phyloP scores from a whole-genome alignment of 2,888 invertebrate genomes.

The Glaucopsyche alexis region DNA sequence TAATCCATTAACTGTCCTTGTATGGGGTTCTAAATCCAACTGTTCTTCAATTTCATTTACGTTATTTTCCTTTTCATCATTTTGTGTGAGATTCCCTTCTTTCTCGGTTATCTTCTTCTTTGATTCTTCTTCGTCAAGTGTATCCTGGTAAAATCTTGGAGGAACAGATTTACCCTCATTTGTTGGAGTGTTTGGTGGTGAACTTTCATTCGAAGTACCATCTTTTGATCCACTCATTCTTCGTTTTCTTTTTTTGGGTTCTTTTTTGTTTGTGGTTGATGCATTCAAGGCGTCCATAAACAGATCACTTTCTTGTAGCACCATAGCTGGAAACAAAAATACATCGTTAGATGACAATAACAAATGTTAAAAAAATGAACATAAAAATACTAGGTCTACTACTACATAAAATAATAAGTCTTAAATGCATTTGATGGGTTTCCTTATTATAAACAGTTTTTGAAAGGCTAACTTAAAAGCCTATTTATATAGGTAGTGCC shows the following conservation, averaged over 20 bases:
- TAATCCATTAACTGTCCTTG: slow-evolving; percentile 79
- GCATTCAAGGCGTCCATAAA: slow-evolving; percentile 95
- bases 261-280: slow-evolving; percentile 87
- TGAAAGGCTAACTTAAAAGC: neutral
- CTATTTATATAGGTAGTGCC: neutral
- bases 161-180: slow-evolving; percentile 78
- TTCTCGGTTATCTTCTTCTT: slow-evolving; percentile 69
- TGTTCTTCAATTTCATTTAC: slow-evolving; percentile 56
- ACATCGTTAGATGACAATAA: neutral
- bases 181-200: slow-evolving; percentile 79
- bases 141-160: slow-evolving; percentile 94
- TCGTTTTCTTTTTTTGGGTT: slow-evolving; percentile 89
- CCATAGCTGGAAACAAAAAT: slow-evolving; percentile 79
- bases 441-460: neutral
- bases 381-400: neutral
- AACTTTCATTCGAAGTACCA: slow-evolving; percentile 69
- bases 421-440: slow-evolving; percentile 41
- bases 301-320: slow-evolving; percentile 93
- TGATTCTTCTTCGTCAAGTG: slow-evolving; percentile 85
- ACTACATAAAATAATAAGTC: slow-evolving; percentile 29
- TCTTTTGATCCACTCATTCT: slow-evolving; percentile 86
- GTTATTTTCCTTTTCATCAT: slow-evolving; percentile 49
- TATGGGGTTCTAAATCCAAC: slow-evolving; percentile 66
- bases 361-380: neutral
- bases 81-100: slow-evolving; percentile 35